Conservation (phyloP, 2,797 vertebrate genomes). For the Ammospiza maritima region DNA sequence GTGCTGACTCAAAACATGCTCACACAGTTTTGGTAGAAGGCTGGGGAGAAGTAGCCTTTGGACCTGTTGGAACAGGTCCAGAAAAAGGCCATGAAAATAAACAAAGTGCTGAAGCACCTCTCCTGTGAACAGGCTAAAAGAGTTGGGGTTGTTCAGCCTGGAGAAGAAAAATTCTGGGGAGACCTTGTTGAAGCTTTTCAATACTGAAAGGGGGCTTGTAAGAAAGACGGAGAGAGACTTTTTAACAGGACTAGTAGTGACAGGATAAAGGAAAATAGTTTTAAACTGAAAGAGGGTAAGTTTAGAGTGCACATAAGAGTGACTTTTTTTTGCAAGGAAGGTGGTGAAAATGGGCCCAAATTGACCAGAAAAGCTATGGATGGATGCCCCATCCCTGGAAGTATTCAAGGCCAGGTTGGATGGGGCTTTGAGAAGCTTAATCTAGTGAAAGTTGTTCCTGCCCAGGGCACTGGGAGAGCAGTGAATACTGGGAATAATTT, state of each 20-base stretch:
- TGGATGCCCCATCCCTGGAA: neutral
- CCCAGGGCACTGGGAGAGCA: neutral
- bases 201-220: neutral
- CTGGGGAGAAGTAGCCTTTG: neutral
- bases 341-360: neutral
- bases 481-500: neutral
- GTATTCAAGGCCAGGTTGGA: neutral
- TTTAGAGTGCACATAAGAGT: neutral
- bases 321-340: neutral
- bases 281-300: neutral
- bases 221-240: neutral
- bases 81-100: neutral
- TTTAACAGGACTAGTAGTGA: neutral
- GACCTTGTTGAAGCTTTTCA: neutral
- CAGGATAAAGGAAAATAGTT: neutral
- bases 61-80: neutral
- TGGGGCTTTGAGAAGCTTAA: neutral
- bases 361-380: neutral
- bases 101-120: neutral
- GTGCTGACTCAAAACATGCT: neutral
- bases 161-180: neutral
- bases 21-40: rapidly evolving
- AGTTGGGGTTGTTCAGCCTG: neutral
- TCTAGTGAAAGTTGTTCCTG: neutral
- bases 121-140: neutral